Conservation (phyloP, 2,797 vertebrate species). For the Danio kyathit region DNA sequence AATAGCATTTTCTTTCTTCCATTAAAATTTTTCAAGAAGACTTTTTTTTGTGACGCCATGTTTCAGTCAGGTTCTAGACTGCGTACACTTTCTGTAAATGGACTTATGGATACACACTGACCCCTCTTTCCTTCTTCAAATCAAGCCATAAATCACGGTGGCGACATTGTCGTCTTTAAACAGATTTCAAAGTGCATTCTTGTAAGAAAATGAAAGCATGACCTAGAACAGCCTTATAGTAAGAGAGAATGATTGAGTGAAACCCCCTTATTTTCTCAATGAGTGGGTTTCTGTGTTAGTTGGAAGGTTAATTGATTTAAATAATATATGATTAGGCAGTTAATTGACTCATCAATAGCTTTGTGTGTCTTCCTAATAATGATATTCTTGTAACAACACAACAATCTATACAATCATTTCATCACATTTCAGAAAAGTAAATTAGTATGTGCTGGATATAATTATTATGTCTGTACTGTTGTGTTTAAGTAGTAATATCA, state of each 20-base stretch:
- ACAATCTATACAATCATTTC: neutral
- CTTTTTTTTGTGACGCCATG: constrained; percentile 16
- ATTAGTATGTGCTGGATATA: neutral
- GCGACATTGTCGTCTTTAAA: constrained; percentile 50
- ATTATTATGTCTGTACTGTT: neutral
- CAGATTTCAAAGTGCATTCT: constrained; percentile 42
- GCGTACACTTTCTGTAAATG: constrained; percentile 54
- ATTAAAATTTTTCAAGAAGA: too few relatives aligned
- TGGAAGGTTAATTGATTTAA: neutral
- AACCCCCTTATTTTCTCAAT: too few relatives aligned
- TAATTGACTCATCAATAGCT: constrained; percentile 19
- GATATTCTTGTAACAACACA: neutral
- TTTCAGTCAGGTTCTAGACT: constrained; percentile 25
- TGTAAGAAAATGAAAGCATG: constrained; percentile 41
- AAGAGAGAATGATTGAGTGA: constrained; percentile 14
- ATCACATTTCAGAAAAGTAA: constrained; percentile 1
- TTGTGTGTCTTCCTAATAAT: neutral
- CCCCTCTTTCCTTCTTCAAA: constrained; percentile 29
- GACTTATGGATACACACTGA: constrained; percentile 33
- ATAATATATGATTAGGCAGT: constrained; percentile 5
- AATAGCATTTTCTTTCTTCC: too few relatives aligned
- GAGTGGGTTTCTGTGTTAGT: too few relatives aligned
- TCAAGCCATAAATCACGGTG: constrained; percentile 59
- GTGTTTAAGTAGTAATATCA: neutral
- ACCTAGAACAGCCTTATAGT: constrained; percentile 16